phyloP scores from a whole-genome alignment of 2,888 invertebrate species.

The Phengaris arion region DNA sequence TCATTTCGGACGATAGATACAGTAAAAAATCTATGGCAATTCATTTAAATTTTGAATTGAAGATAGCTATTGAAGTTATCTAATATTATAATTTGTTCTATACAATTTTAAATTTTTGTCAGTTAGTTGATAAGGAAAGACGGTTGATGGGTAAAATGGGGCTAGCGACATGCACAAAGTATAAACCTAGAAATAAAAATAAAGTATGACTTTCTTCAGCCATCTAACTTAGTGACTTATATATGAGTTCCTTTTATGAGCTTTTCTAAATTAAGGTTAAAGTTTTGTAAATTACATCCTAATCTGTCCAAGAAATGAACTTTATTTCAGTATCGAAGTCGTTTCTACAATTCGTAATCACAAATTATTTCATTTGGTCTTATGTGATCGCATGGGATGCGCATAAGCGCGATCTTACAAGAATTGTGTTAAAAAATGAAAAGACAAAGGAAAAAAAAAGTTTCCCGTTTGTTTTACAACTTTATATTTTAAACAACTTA shows the following conservation, averaged over 20 bases:
- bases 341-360: neutral
- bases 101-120: too few relatives aligned
- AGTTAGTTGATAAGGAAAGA: too few relatives aligned
- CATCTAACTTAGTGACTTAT: too few relatives aligned
- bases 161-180: too few relatives aligned
- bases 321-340: neutral
- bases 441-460: neutral
- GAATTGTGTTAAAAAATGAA: neutral
- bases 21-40: too few relatives aligned
- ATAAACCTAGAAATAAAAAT: too few relatives aligned
- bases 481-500: neutral
- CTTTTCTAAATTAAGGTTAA: neutral
- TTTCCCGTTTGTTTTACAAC: neutral
- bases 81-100: too few relatives aligned
- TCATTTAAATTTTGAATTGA: too few relatives aligned
- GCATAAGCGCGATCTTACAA: neutral
- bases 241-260: neutral
- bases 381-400: neutral
- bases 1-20: neutral
- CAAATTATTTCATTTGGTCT: neutral
- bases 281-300: constrained; percentile 3
- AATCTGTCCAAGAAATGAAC: neutral
- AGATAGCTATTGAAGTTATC: too few relatives aligned
- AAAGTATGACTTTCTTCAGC: too few relatives aligned
- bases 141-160: too few relatives aligned